Conservation (phyloP, 2,888 invertebrate species). For the Selenia dentaria region DNA sequence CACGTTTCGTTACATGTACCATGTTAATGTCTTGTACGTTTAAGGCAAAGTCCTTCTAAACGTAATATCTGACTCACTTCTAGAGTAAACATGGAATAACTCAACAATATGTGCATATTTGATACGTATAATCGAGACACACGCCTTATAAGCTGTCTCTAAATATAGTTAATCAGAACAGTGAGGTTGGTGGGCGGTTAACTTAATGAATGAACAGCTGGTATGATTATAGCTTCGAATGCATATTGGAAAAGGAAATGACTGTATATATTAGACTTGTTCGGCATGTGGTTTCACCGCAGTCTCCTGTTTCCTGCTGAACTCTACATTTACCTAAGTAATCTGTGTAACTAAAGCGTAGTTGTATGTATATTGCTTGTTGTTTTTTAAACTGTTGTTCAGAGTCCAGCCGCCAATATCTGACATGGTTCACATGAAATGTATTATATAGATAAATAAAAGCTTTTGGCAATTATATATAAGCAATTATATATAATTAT, state of each 20-base stretch:
- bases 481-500: no score
- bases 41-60: conserved; percentile 23
- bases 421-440: no score
- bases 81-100: conserved; percentile 20
- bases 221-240: conserved; percentile 15
- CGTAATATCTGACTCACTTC: conserved; percentile 22
- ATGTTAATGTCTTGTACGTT: not conserved
- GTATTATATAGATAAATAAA: no score
- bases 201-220: conserved; percentile 32
- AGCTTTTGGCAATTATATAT: no score
- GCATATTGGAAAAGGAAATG: conserved; percentile 14
- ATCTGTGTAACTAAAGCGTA: not conserved
- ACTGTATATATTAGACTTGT: not conserved
- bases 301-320: not conserved
- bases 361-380: no score
- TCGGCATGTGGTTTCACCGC: not conserved
- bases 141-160: conserved; percentile 42
- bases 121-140: conserved; percentile 21
- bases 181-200: conserved; percentile 42
- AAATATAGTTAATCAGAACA: conserved; percentile 51
- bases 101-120: conserved; percentile 25
- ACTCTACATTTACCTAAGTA: not conserved
- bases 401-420: no score
- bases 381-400: no score
- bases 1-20: no score